These are phyloP conservation scores for Hippocampus comes DNA, from an alignment of 2,113 vertebrate genomes.

Conservation along the genomic window DNA sequence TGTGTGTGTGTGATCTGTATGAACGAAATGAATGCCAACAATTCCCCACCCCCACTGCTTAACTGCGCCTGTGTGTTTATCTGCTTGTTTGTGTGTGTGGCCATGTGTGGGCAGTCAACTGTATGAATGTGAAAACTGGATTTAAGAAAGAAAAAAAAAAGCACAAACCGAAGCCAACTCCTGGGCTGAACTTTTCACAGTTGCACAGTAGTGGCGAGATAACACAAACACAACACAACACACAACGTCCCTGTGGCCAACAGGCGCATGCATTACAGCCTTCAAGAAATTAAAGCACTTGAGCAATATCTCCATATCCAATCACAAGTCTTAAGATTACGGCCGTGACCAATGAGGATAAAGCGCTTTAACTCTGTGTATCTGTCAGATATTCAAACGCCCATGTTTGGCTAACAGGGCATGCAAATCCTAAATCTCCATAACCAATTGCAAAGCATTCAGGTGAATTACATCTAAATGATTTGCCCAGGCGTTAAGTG, in stretches of 20 bases:
- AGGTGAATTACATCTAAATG: constrained; percentile 53
- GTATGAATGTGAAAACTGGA: constrained; percentile 16
- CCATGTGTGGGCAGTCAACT: background rate
- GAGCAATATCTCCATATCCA: constrained; percentile 62
- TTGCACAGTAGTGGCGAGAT: background rate
- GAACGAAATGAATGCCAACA: too few species aligned
- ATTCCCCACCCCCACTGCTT: background rate
- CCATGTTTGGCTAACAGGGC: constrained; percentile 50
- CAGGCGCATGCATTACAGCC: constrained; percentile 35
- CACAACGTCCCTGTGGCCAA: constrained; percentile 26
- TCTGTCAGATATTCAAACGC: constrained; percentile 56
- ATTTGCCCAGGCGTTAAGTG: constrained; percentile 32
- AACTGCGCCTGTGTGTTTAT: background rate
- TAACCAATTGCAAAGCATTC: constrained; percentile 46
- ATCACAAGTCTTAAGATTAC: constrained; percentile 63
- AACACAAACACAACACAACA: constrained; percentile 8
- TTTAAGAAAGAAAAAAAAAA: constrained; percentile 8
- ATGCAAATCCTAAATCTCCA: constrained; percentile 50
- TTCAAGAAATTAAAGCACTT: constrained; percentile 63
- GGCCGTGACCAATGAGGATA: constrained; percentile 62
- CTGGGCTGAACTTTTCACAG: constrained; percentile 39
- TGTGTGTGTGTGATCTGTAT: background rate
- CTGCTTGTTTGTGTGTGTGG: constrained; percentile 2
- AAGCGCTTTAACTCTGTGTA: constrained; percentile 54
- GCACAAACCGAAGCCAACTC: constrained; percentile 27